These are phyloP conservation scores for Melitaea cinxia DNA, from an alignment of 1,140 invertebrate genomes.

Conservation along the genomic window DNA sequence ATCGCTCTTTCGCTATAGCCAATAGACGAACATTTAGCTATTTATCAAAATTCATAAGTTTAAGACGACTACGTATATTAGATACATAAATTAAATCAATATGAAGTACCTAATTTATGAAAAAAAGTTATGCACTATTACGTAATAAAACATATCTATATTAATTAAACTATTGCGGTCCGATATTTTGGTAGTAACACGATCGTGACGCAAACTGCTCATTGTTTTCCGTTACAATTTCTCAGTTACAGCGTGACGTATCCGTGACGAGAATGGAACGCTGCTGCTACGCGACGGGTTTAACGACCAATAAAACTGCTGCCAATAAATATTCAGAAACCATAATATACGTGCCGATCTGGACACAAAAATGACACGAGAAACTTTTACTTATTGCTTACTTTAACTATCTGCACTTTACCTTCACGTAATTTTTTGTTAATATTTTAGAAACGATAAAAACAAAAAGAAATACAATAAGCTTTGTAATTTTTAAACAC, in stretches of 20 bases:
- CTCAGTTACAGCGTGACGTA: constrained; percentile 52
- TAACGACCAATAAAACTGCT: constrained; percentile 65
- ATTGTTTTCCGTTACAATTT: constrained; percentile 57
- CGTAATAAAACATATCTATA: neutral
- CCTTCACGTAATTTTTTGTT: neutral
- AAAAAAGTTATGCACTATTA: neutral
- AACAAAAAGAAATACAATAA: neutral
- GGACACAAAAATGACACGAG: constrained; percentile 42
- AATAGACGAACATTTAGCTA: neutral
- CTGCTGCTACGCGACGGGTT: constrained; percentile 49
- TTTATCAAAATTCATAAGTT: too few relatives aligned
- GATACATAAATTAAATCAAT: too few relatives aligned
- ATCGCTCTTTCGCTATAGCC: constrained; percentile 53
- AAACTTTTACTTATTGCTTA: constrained; percentile 31
- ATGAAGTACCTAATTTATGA: too few relatives aligned
- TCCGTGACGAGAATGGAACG: constrained; percentile 52
- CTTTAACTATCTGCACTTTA: neutral
- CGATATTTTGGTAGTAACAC: constrained; percentile 44
- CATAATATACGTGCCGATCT: constrained; percentile 32
- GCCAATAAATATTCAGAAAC: constrained; percentile 55
- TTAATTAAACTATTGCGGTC: neutral
- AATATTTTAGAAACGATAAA: neutral
- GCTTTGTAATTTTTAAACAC: too few relatives aligned
- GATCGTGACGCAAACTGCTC: constrained; percentile 42
- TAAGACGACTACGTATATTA: too few relatives aligned